A percentile compares a stretch with the other conserved stretches of the same genome.
Evolutionary conservation across 2,888 invertebrate genomes (phyloP).

Genomic region (Drosophila diplacantha): DNA sequence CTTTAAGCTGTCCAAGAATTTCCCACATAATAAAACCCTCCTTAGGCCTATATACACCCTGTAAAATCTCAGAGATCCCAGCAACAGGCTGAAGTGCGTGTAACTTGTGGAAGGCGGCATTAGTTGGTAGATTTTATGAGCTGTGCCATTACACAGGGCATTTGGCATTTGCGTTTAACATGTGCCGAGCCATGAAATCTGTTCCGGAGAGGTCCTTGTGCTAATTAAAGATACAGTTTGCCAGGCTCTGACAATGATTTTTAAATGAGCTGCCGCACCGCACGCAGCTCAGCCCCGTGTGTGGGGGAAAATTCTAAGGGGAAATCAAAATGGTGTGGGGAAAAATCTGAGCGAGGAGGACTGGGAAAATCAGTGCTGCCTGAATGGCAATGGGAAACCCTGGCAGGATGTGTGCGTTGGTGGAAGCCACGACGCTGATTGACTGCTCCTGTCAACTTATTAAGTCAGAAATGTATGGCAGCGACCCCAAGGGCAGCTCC

Average conservation of each 20-base stretch:
- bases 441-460: conserved; percentile 66
- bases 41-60: not conserved
- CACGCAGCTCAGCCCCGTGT: not conserved
- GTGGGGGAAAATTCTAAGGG: conserved; percentile 1
- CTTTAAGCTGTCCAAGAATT: no score
- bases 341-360: not conserved
- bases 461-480: conserved; percentile 53
- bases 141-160: conserved; percentile 35
- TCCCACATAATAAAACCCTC: no score
- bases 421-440: conserved; percentile 48
- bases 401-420: conserved; percentile 12
- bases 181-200: conserved; percentile 59
- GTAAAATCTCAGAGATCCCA: not conserved
- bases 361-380: conserved; percentile 5
- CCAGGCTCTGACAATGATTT: conserved; percentile 28
- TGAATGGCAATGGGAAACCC: conserved; percentile 9
- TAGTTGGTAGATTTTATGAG: conserved; percentile 64
- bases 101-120: conserved; percentile 31
- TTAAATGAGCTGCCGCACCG: conserved; percentile 33
- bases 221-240: conserved; percentile 56
- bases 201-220: conserved; percentile 39
- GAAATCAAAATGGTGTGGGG: conserved; percentile 3
- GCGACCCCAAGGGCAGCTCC: conserved; percentile 19
- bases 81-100: conserved; percentile 34
- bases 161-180: conserved; percentile 54